These are phyloP conservation scores for Pogonomyrmex californicus DNA, from an alignment of 1,140 invertebrate species.

Conservation along the genomic window DNA sequence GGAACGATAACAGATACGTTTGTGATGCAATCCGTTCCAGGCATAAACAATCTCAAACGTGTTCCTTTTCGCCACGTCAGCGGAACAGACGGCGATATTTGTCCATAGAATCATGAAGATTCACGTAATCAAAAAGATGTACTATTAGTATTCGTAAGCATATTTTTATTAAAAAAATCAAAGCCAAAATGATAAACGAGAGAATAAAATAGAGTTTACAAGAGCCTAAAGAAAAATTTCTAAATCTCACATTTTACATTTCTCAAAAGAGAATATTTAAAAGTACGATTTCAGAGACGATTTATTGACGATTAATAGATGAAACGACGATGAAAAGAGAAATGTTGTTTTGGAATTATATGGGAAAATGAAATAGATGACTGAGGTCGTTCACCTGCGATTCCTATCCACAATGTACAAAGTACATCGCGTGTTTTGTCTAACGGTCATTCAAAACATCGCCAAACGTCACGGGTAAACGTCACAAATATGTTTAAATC, in stretches of 20 bases:
- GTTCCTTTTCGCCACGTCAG: neutral
- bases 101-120: neutral
- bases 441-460: neutral
- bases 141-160: neutral
- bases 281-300: neutral
- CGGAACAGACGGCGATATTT: neutral
- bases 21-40: constrained; percentile 22
- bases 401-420: neutral
- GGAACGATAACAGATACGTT: neutral
- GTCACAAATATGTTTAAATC: neutral
- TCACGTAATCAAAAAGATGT: neutral
- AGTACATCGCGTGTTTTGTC: constrained; percentile 37
- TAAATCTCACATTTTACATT: neutral
- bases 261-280: neutral
- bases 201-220: neutral
- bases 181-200: neutral
- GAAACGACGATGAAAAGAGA: neutral
- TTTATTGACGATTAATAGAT: neutral
- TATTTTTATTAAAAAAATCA: neutral
- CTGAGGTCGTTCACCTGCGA: neutral
- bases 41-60: constrained; percentile 34
- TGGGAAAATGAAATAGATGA: neutral
- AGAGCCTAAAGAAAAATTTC: neutral
- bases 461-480: neutral
- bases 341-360: neutral